Evolutionary conservation across 2,113 vertebrate species (phyloP).

Genomic region (Archilochus colubris): DNA sequence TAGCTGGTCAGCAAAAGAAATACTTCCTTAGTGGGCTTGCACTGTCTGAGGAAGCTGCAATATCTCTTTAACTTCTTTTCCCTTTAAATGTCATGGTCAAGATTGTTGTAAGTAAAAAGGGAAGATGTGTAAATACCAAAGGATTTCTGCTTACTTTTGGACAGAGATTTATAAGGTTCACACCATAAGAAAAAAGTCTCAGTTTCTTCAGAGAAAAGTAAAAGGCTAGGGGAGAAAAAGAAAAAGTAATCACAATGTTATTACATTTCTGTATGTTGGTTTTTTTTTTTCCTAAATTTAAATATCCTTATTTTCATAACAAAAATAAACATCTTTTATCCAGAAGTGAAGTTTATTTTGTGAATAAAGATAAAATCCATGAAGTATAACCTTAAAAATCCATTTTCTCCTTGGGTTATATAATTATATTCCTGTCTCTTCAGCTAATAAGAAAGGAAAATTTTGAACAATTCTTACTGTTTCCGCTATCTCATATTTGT

Average conservation of each 20-base stretch:
- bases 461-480: background rate
- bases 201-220: background rate
- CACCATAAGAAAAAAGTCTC: background rate
- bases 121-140: background rate
- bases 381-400: background rate
- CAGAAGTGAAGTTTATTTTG: background rate
- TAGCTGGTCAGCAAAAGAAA: slow-evolving; percentile 1
- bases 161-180: background rate
- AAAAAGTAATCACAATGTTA: no score
- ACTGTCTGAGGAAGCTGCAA: background rate
- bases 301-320: background rate
- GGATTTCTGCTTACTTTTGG: background rate
- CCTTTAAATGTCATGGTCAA: background rate
- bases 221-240: background rate
- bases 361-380: background rate
- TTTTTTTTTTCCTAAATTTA: background rate
- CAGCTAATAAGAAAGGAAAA: background rate
- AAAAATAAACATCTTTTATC: background rate
- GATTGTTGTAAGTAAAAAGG: background rate
- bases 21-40: background rate
- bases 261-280: background rate
- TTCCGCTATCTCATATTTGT: background rate
- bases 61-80: background rate
- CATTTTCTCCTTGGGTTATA: rapidly evolving
- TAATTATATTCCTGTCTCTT: background rate